Conservation (phyloP, 2,797 vertebrate species). For the Pyrocephalus nanus region DNA sequence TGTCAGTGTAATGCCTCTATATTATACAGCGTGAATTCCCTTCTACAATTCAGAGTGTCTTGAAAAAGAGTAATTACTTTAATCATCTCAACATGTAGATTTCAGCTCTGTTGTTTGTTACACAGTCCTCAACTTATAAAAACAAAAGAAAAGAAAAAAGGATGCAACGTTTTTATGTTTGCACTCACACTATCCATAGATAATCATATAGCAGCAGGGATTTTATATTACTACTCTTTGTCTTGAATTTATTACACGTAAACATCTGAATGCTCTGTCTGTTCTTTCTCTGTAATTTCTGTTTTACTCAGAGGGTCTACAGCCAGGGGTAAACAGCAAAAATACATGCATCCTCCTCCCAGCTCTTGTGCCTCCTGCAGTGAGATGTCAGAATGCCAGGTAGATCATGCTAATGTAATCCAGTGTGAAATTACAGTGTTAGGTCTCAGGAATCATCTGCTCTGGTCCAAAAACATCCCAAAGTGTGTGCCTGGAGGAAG, state of each 20-base stretch:
- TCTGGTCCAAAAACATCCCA: not conserved
- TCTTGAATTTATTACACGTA: not conserved
- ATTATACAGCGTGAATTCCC: not conserved
- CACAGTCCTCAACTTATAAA: not conserved
- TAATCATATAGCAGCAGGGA: not conserved
- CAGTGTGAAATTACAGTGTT: not conserved
- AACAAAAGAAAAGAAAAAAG: not conserved
- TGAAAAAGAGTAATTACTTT: not conserved
- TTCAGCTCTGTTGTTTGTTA: not conserved
- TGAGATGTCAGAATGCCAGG: fast-evolving
- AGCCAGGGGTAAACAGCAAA: not conserved
- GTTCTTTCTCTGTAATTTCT: not conserved
- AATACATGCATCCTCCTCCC: not conserved
- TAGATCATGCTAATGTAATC: fast-evolving
- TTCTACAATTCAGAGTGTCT: not conserved
- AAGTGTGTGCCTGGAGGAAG: not conserved
- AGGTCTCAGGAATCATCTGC: not conserved
- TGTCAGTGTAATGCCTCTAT: not conserved
- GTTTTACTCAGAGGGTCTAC: not conserved
- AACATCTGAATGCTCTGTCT: not conserved
- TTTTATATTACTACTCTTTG: not conserved
- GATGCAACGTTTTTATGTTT: not conserved
- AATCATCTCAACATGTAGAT: not conserved
- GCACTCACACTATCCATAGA: not conserved
- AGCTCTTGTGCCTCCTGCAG: not conserved